Evolutionary conservation across 2,888 invertebrate genomes (phyloP).

Genomic region (Choristoneura rosaceana): DNA sequence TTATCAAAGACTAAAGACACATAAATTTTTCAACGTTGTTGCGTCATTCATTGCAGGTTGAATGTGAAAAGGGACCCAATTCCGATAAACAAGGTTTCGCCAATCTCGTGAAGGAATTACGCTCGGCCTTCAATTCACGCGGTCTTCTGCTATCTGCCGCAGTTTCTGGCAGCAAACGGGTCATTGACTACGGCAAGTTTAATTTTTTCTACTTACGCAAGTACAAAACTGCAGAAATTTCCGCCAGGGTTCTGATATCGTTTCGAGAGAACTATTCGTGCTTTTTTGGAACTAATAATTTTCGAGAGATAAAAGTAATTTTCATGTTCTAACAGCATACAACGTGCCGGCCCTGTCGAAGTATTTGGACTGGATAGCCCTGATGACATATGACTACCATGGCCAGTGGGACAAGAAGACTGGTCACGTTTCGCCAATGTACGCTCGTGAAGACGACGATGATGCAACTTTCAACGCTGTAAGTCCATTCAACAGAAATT

Average conservation of each 20-base stretch:
- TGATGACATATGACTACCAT: constrained; percentile 96
- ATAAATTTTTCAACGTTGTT: neutral
- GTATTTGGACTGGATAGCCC: constrained; percentile 95
- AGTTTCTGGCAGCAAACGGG: constrained; percentile 93
- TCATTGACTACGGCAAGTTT: constrained; percentile 90
- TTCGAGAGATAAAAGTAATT: neutral
- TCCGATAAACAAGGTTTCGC: constrained; percentile 93
- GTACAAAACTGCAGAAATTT: neutral
- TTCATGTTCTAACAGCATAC: constrained; percentile 78
- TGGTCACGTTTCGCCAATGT: constrained; percentile 96
- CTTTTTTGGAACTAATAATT: neutral
- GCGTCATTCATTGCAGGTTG: constrained; percentile 79
- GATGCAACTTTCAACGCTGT: constrained; percentile 92
- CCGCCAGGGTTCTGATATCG: no score
- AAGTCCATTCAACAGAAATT: constrained; percentile 57
- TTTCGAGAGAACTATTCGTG: neutral
- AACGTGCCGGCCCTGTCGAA: constrained; percentile 91
- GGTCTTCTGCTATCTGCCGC: constrained; percentile 92
- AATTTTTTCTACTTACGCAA: neutral
- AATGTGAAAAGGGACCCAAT: constrained; percentile 92
- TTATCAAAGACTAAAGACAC: neutral
- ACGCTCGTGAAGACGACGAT: constrained; percentile 89
- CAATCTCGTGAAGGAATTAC: constrained; percentile 90
- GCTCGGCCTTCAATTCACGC: constrained; percentile 88
- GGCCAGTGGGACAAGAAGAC: constrained; percentile 97